Percentiles rank a stretch among this genome's conserved stretches.
Conservation (phyloP, 2,113 vertebrate genomes). For the Neodon shergylaensis region DNA sequence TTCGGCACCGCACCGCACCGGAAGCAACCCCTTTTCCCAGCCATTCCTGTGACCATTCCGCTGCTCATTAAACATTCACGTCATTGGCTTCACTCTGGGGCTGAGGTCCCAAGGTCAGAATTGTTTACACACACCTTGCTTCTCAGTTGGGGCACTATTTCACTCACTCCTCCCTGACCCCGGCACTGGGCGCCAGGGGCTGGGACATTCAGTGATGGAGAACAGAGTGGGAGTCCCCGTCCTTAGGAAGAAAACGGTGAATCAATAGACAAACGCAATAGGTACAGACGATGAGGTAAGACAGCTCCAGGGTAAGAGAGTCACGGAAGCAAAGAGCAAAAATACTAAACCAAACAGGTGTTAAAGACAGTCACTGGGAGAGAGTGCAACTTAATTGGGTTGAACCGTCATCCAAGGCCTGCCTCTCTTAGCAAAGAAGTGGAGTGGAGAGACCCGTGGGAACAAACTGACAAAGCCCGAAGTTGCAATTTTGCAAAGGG, state of each 20-base stretch:
- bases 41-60: background rate
- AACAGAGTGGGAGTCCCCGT: background rate
- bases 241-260: background rate
- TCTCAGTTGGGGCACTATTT: background rate
- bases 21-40: background rate
- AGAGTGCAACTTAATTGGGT: background rate
- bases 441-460: background rate
- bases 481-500: no score
- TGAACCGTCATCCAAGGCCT: background rate
- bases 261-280: background rate
- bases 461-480: background rate
- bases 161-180: background rate
- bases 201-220: background rate
- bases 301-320: background rate
- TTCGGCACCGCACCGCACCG: background rate
- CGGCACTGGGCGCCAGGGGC: background rate
- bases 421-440: background rate
- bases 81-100: background rate
- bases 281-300: background rate
- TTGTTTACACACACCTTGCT: background rate
- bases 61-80: background rate
- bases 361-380: background rate
- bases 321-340: background rate
- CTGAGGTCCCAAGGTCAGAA: background rate
- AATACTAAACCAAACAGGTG: no score